Percentiles rank a stretch among this genome's conserved stretches.
Conservation (phyloP, 2,113 vertebrate genomes). For the Tragelaphus scriptus region DNA sequence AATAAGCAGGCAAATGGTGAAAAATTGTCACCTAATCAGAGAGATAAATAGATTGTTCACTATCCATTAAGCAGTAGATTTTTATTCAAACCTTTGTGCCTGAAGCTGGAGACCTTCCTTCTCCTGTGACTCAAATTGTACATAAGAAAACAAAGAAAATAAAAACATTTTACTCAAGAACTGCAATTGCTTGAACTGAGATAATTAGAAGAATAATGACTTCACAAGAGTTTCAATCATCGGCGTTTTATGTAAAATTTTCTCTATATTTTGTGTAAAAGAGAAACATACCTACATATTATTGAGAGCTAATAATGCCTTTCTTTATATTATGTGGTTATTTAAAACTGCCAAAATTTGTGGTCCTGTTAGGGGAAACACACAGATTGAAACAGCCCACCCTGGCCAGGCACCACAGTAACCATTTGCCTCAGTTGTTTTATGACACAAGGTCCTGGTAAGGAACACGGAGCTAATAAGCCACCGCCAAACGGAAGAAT, state of each 20-base stretch:
- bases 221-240: background rate
- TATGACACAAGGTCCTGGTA: background rate
- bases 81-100: background rate
- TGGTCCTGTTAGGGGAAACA: background rate
- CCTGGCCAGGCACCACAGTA: background rate
- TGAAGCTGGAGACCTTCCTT: background rate
- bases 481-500: background rate
- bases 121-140: background rate
- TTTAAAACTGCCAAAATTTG: background rate
- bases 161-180: background rate
- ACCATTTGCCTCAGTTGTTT: background rate
- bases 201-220: background rate
- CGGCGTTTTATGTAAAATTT: background rate
- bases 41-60: background rate
- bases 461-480: background rate
- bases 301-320: background rate
- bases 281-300: background rate
- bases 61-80: accelerated
- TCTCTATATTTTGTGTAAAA: background rate
- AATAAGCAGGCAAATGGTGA: background rate
- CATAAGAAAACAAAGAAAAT: background rate
- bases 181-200: background rate
- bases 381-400: background rate
- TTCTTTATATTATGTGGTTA: background rate
- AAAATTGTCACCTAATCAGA: background rate